phyloP scores from a whole-genome alignment of 2,888 invertebrate genomes.

The Brachylomia viminalis region DNA sequence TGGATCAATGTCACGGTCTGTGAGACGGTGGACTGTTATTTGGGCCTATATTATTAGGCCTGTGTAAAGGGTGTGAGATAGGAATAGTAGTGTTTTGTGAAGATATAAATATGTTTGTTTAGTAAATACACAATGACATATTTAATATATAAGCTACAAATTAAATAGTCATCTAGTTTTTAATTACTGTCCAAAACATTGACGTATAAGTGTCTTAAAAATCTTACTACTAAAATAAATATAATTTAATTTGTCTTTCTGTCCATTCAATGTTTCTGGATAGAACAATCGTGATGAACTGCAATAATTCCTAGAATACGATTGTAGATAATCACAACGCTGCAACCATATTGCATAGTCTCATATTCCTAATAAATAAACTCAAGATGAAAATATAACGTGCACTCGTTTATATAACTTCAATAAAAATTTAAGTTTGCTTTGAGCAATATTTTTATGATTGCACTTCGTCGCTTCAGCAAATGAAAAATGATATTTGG shows the following conservation, averaged over 20 bases:
- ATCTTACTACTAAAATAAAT: background rate
- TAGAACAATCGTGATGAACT: background rate
- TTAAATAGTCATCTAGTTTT: background rate
- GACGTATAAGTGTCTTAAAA: too few species aligned
- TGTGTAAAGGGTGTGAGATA: background rate
- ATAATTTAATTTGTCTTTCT: background rate
- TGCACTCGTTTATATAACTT: background rate
- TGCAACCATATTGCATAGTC: slow-evolving; percentile 2
- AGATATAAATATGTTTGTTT: too few species aligned
- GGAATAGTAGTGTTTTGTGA: background rate
- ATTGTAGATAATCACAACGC: background rate
- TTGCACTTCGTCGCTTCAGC: slow-evolving; percentile 19
- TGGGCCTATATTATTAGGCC: too few species aligned
- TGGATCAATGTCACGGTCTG: slow-evolving; percentile 2
- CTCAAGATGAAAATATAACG: slow-evolving; percentile 8
- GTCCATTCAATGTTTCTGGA: background rate
- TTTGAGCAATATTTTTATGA: background rate
- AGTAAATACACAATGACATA: background rate
- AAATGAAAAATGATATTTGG: slow-evolving; percentile 45
- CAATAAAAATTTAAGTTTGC: slow-evolving; percentile 34
- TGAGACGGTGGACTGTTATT: too few species aligned
- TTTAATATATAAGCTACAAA: background rate
- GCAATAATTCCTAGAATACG: background rate
- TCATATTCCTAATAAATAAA: background rate
- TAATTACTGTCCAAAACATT: too few species aligned